Evolutionary conservation across 35 echinoderm and acorn worm genomes (phyloP).

Genomic region (Ophiothrix spiculata): DNA sequence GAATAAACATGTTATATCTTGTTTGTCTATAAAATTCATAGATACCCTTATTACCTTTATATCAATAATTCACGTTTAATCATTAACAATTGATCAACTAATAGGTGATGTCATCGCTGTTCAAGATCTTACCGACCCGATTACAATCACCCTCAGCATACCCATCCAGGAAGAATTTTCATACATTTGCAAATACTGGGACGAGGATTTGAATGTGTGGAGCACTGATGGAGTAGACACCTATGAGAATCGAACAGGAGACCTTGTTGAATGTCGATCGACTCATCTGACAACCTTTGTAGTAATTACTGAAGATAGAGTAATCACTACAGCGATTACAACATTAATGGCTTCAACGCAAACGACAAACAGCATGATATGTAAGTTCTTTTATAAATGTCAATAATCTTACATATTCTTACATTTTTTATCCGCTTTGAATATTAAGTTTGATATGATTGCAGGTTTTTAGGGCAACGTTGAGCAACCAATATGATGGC

Average conservation of each 20-base stretch:
- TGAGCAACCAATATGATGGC: too few relatives aligned
- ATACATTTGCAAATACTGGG: neutral
- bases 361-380: too few relatives aligned
- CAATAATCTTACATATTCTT: too few relatives aligned
- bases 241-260: neutral
- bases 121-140: neutral
- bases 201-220: neutral
- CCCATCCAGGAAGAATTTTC: neutral
- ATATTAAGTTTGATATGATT: too few relatives aligned
- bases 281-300: neutral
- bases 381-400: too few relatives aligned
- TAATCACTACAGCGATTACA: neutral
- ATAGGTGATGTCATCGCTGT: neutral
- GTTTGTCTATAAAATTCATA: too few relatives aligned
- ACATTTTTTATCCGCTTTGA: too few relatives aligned
- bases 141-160: neutral
- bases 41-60: too few relatives aligned
- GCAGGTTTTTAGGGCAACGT: too few relatives aligned
- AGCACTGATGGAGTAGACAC: neutral
- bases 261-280: neutral
- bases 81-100: neutral
- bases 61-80: too few relatives aligned
- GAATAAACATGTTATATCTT: neutral
- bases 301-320: neutral
- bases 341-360: neutral